A percentile compares a stretch with the other conserved stretches of the same genome.
Evolutionary conservation across 2,888 invertebrate genomes (phyloP).

Genomic region (Agelastica alni): DNA sequence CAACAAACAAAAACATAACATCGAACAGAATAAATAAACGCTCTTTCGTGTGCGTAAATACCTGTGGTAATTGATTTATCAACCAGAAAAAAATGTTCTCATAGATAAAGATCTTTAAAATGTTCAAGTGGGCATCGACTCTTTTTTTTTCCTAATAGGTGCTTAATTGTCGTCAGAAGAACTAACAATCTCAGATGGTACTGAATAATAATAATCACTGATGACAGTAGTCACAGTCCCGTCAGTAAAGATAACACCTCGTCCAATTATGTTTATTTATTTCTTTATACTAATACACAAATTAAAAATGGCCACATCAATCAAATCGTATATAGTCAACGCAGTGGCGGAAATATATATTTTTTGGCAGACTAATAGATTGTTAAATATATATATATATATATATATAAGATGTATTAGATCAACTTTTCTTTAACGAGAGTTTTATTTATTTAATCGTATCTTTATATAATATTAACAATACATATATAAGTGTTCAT

Average conservation of each 20-base stretch:
- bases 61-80: slow-evolving; percentile 1
- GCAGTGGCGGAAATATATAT: neutral
- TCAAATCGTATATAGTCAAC: neutral
- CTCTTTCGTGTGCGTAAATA: too few relatives aligned
- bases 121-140: neutral
- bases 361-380: neutral
- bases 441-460: too few relatives aligned
- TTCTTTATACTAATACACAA: neutral
- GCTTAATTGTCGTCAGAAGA: neutral
- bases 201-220: neutral
- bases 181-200: neutral
- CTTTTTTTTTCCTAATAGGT: neutral
- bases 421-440: too few relatives aligned
- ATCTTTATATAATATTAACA: too few relatives aligned
- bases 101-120: neutral
- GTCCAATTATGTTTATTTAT: slow-evolving; percentile 5
- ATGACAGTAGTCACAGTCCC: neutral
- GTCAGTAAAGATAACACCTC: slow-evolving; percentile 3
- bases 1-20: too few relatives aligned
- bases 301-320: slow-evolving; percentile 6
- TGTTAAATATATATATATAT: too few relatives aligned
- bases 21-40: too few relatives aligned
- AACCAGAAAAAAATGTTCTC: slow-evolving; percentile 5
- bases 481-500: too few relatives aligned
- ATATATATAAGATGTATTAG: too few relatives aligned